These are phyloP conservation scores for Larimichthys polyactis DNA, from an alignment of 2,113 vertebrate genomes.

Conservation along the genomic window DNA sequence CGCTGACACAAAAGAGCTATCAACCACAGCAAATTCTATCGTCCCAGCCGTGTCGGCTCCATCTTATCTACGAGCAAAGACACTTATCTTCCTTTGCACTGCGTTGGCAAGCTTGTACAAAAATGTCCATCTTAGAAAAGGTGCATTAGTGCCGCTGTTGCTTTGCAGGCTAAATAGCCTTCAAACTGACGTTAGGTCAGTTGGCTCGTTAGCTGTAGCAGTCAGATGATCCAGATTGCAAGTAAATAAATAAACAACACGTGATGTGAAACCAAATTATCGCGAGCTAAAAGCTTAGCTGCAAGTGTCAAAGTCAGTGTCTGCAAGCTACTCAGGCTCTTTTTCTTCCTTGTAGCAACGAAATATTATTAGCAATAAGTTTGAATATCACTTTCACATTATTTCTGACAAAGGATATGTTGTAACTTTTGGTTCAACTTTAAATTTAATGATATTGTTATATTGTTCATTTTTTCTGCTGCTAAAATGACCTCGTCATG, in stretches of 20 bases:
- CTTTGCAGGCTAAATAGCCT: background rate
- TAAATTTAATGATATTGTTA: background rate
- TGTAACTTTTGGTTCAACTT: background rate
- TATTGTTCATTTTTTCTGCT: slow-evolving; percentile 7
- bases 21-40: background rate
- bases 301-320: background rate
- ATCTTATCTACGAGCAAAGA: background rate
- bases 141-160: background rate
- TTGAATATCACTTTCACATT: background rate
- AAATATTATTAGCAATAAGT: background rate
- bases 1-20: background rate
- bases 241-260: too few relatives aligned
- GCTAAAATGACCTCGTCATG: background rate
- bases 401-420: background rate
- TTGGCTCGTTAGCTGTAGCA: background rate
- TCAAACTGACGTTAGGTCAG: background rate
- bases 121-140: background rate
- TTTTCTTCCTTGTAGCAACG: background rate
- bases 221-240: too few relatives aligned
- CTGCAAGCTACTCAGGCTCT: too few relatives aligned
- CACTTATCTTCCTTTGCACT: background rate
- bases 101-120: background rate
- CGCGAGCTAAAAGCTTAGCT: background rate
- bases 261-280: background rate
- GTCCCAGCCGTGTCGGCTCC: background rate